Evolutionary conservation across 2,797 vertebrate genomes (phyloP).

Genomic region (Platalea minor): DNA sequence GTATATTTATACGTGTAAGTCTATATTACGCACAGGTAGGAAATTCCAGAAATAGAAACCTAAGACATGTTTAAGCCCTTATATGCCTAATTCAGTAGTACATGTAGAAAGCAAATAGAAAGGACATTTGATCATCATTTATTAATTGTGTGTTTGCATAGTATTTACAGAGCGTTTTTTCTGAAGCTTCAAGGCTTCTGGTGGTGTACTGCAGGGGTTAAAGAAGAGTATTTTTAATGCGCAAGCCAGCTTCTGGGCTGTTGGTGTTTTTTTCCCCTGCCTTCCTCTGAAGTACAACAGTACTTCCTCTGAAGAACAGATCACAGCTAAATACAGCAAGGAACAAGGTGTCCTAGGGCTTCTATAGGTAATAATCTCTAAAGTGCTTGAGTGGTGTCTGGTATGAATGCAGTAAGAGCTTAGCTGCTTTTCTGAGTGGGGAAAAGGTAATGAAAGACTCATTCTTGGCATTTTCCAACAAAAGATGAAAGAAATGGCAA

Average conservation of each 20-base stretch:
- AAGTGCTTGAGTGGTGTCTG: neutral
- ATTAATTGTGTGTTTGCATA: neutral
- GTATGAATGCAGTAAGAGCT: neutral
- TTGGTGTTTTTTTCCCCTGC: fast-evolving
- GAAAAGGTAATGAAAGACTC: neutral
- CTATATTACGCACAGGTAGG: neutral
- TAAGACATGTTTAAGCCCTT: neutral
- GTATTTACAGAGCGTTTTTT: neutral
- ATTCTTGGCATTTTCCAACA: neutral
- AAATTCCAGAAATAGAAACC: neutral
- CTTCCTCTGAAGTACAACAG: neutral
- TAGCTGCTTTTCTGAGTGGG: neutral
- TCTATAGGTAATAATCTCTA: neutral
- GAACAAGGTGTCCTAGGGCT: neutral
- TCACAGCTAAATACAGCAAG: neutral
- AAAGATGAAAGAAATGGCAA: neutral
- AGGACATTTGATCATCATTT: neutral
- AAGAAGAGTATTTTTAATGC: neutral
- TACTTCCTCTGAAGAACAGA: neutral
- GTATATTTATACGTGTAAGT: neutral
- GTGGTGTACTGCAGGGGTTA: neutral
- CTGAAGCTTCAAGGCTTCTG: neutral
- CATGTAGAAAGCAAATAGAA: neutral
- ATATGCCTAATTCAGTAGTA: neutral
- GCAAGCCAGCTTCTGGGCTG: neutral